Evolutionary conservation across 2,797 vertebrate genomes (phyloP), one percentile per base, ranked within the genome.

Genomic region (Tokudaia tokunoshimensis): DNA sequence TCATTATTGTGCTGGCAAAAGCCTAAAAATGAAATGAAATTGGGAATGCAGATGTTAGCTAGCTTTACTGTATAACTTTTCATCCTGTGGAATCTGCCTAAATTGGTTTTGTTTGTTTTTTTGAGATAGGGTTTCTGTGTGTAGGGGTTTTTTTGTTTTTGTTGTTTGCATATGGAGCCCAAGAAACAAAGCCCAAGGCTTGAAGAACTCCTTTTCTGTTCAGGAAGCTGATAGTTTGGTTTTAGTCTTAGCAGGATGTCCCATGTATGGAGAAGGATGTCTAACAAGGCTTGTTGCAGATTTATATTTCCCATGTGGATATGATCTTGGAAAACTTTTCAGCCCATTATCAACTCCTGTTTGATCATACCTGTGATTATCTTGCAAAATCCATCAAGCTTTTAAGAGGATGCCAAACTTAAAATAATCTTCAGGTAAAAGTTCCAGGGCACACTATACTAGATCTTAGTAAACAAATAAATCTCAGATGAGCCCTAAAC

Each of bases 361-460:
- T 88, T 74, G 15, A 29, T 57, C 8, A 41, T 41, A 57, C 9
- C 78, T 82, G 31, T 95, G 26, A 10, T 81, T 84, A 10, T 61
- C n/a, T 92, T 96, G 79, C 55, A 86, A 85, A 92, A 65, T 86
- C 44, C 83, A n/a, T 87, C 41, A 83, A 17, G 37, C 81, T 91
- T 44, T 95, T 94, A 59, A 47, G 47, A 94, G 41, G n/a, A n/a
- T 75, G n/a, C 47, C 59, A 37, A 2, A 37, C 93, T 94, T 19
- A 94, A 34, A 92, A 91, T 5, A 34, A 55, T 92, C 29, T 92
- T 31, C 7, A 91, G 63, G 37, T 92, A 82, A 94, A 84, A 84
- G 59, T 65, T 84, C 11, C 15, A 95, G 83, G 24, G 52, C 85
- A 65, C 3, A 55, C 15, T 41, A 84, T 19, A 63, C 70, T 65